Base-by-base conservation (phyloP, 1,140 invertebrate genomes). In the Zaprionus taronus region DNA sequence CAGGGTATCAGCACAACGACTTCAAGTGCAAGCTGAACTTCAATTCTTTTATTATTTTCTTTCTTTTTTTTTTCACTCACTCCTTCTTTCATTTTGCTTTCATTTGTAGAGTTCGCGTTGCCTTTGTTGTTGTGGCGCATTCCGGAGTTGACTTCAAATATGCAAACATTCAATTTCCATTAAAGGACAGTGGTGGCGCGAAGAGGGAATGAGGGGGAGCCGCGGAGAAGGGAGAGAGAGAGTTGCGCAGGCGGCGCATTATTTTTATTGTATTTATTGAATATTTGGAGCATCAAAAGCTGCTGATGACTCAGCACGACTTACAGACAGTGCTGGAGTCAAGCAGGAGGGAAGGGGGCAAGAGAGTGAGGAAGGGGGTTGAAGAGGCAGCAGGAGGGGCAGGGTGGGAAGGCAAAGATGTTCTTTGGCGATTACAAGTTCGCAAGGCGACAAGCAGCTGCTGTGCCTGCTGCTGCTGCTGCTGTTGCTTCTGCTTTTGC, bases 221-320 rank as follows among this genome's bases (percentile, higher is more conserved):
- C 7, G 6, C 28, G 28, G 2, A 2, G 7, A 7, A 7, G 6
- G 15, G 24, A 4, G 14, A 4, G 14, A 44, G 2, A n/a, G 36
- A 17, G 9, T 38, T 20, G 24, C 22, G 34, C 20, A 31, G 41
- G 38, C 22, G 49, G 44, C 55, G 66, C 57, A 79, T 80, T 70
- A 81, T 87, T 83, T 86, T 80, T 87, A 87, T 87, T 87, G 83
- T 87, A 83, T 80, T 87, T 87, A 87, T 87, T 89, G 83, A 87
- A 83, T 87, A 87, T 87, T 87, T 87, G 70, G 44, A 74, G 73
- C 82, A 85, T 85, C 82, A 85, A 84, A 85, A 58, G 82, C 53
- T 71, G 66, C 36, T 66, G 80, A 87, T 87, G 83, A 83, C 70
- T 83, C 83, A 80, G 83, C 83, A 44, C 49, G 44, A 79, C 49